Percentiles rank a stretch among this genome's conserved stretches.
These are phyloP conservation scores for Zaprionus obscuricornis DNA, from an alignment of 2,888 invertebrate genomes.

Conservation along the genomic window DNA sequence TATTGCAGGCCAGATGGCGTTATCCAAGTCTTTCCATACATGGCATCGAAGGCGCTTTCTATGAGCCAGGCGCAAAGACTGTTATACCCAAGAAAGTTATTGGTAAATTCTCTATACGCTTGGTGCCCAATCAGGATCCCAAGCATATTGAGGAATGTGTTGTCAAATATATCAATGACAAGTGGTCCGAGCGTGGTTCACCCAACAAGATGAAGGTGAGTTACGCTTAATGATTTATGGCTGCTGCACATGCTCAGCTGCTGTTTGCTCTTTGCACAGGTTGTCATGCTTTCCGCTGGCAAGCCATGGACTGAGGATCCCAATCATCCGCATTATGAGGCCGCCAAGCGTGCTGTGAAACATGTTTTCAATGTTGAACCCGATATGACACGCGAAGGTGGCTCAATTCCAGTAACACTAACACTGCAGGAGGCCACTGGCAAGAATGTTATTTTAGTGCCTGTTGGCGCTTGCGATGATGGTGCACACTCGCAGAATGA, in stretches of 20 bases:
- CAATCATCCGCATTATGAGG: constrained; percentile 95
- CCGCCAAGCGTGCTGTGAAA: constrained; percentile 91
- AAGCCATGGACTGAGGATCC: constrained; percentile 97
- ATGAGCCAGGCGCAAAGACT: constrained; percentile 96
- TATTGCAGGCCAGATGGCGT: constrained; percentile 98
- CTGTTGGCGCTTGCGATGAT: constrained; percentile 96
- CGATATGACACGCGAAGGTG: constrained; percentile 98
- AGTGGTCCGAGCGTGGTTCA: constrained; percentile 91
- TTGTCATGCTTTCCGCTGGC: constrained; percentile 84
- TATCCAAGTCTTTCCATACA: constrained; percentile 96
- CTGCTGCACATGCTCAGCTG: too few relatives aligned
- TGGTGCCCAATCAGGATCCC: constrained; percentile 97
- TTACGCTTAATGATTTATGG: too few relatives aligned
- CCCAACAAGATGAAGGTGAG: constrained; percentile 91
- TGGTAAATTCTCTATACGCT: constrained; percentile 98
- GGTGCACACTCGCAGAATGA: constrained; percentile 99
- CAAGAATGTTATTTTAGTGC: constrained; percentile 96
- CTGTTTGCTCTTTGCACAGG: too few relatives aligned
- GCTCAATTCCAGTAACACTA: constrained; percentile 98
- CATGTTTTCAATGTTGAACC: constrained; percentile 94
- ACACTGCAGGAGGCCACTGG: constrained; percentile 96
- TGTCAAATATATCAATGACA: constrained; percentile 89
- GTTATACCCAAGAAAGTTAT: constrained; percentile 96
- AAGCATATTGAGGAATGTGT: constrained; percentile 92
- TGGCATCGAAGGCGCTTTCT: constrained; percentile 96